Evolutionary conservation across 2,797 vertebrate species (phyloP), one percentile per base, ranked within the genome.

Genomic region (Podarcis lilfordi): DNA sequence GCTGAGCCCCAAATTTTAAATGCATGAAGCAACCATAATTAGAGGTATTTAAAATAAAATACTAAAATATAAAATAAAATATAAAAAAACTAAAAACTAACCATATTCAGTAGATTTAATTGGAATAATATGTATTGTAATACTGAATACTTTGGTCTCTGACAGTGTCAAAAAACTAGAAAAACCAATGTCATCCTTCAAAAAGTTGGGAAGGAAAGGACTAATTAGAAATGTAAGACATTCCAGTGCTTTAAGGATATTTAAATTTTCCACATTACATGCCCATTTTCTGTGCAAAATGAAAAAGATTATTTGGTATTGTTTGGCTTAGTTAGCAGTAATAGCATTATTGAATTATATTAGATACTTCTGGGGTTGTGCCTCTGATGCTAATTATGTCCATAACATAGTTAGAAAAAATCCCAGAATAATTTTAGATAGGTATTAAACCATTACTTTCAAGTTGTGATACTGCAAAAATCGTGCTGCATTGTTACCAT

Each of bases 361-460:
- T 80, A 91, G 84, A 88, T 35, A 91, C 93, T 94, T 92, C 86
- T 89, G 69, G 82, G 84, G 35, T 64, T 87, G 10, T 87, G 40
- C 90, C 84, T 92, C 68, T 85, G 90, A 69, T 75, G 90, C 43
- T 78, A 77, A 89, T 32, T 6, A 45, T 78, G 10, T 50, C 8
- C 80, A 87, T 75, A 86, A 7, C 80, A 87, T 75, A 86, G 59
- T 86, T 75, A 92, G 85, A 90, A 95, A 43, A 72, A 94, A 93
- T 86, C 81, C 68, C 81, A 55, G 85, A 93, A 90, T 86, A 9
- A 91, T 92, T 92, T 93, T 82, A 91, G 85, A 83, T 69, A 86
- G 85, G 87, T 89, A 92, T 91, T 94, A 93, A 91, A 89, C 77
- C 93, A 92, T 92, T 91, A 93, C n/a, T 87, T 82, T 17, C 59